These are phyloP conservation scores for Hippocampus kuda DNA, from an alignment of 2,797 vertebrate species.

Conservation along the genomic window DNA sequence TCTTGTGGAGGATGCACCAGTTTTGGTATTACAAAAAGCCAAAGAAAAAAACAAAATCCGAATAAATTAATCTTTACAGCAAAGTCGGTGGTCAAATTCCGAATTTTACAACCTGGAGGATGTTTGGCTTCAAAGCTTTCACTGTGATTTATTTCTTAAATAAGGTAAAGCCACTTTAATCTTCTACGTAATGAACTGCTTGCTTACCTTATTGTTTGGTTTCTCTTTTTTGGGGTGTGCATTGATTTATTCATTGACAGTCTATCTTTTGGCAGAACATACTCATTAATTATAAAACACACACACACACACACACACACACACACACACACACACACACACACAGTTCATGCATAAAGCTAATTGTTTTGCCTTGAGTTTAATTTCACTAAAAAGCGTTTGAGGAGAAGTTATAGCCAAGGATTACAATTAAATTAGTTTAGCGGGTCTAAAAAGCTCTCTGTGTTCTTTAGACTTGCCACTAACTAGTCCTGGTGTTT, in stretches of 20 bases:
- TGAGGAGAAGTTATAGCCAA: neutral
- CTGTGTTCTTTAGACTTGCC: neutral
- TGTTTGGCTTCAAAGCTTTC: neutral
- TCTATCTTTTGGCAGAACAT: neutral
- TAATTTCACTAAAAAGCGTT: neutral
- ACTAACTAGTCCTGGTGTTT: neutral
- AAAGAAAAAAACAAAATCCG: neutral
- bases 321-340: too few relatives aligned
- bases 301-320: neutral
- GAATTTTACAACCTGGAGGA: neutral
- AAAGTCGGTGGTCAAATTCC: neutral
- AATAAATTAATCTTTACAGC: neutral
- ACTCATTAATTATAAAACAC: neutral
- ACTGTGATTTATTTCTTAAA: neutral
- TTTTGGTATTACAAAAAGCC: neutral
- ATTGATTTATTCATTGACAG: neutral
- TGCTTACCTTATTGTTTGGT: neutral
- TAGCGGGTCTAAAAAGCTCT: neutral
- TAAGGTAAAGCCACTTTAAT: neutral
- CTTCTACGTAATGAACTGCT: neutral
- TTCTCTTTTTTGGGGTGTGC: neutral
- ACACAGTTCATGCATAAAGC: neutral
- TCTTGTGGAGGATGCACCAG: neutral
- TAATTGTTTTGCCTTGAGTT: neutral
- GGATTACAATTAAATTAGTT: neutral